A percentile compares a stretch with the other conserved stretches of the same genome.
These are phyloP conservation scores for Galemys pyrenaicus DNA, from an alignment of 2,113 vertebrate species.

Conservation along the genomic window DNA sequence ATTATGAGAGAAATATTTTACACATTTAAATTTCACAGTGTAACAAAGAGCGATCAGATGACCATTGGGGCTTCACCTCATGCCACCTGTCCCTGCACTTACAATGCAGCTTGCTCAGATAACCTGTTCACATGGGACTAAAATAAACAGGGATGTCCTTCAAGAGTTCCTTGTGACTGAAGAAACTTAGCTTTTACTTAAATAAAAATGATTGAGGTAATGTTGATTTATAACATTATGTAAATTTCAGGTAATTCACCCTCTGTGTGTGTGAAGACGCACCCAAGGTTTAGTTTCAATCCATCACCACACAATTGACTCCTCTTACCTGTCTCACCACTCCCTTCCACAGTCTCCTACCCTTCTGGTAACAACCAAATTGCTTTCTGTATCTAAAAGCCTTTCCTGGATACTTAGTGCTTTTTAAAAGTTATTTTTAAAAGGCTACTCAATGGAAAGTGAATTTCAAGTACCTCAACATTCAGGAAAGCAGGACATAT, in stretches of 20 bases:
- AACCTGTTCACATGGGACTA: background rate
- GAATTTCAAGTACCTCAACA: background rate
- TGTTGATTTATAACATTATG: background rate
- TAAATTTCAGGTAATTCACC: background rate
- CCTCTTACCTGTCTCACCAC: background rate
- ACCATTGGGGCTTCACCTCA: background rate
- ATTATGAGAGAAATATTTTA: background rate
- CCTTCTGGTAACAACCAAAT: background rate
- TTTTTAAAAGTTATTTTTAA: background rate
- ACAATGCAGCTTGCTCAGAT: background rate
- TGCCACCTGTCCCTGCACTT: accelerated
- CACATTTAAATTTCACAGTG: background rate
- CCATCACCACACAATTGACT: background rate
- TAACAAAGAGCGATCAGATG: background rate
- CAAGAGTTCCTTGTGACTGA: background rate
- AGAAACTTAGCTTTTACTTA: background rate
- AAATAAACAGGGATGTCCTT: background rate
- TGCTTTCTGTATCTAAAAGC: background rate
- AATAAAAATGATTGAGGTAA: background rate
- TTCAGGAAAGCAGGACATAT: background rate
- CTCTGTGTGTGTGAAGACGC: background rate
- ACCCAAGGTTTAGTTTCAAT: background rate
- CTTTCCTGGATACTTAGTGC: background rate
- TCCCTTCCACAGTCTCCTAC: too few species aligned
- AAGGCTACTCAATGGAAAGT: background rate